Percentiles rank a stretch among this genome's conserved stretches.
phyloP scores from a whole-genome alignment of 1,140 invertebrate species.

The Papilio machaon region DNA sequence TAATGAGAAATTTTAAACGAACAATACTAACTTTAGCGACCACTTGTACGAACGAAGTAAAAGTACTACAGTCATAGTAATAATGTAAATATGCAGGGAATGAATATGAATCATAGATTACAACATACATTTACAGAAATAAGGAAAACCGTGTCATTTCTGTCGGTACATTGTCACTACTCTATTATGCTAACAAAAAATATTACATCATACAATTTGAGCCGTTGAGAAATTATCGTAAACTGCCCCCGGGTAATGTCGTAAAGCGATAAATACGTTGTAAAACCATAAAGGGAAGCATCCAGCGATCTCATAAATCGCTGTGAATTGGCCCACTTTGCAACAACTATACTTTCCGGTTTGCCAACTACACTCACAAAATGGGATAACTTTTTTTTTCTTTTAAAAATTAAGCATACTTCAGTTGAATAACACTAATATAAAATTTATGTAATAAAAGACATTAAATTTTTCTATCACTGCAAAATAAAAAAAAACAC shows the following conservation, averaged over 20 bases:
- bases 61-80: neutral
- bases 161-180: neutral
- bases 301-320: conserved; percentile 72
- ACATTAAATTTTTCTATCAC: neutral
- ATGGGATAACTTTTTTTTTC: neutral
- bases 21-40: neutral
- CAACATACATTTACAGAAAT: neutral
- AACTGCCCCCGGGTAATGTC: conserved; percentile 62
- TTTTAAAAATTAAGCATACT: conserved; percentile 9
- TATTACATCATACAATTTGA: conserved; percentile 36
- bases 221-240: conserved; percentile 62
- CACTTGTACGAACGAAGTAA: neutral
- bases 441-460: neutral
- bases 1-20: neutral
- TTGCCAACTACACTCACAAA: conserved; percentile 35
- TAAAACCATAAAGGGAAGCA: conserved; percentile 77
- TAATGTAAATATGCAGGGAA: neutral
- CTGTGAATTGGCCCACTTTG: conserved; percentile 71
- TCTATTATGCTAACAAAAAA: conserved; percentile 32
- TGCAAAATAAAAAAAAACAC: no score
- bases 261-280: conserved; percentile 78
- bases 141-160: neutral
- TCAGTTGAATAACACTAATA: neutral
- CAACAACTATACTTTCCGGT: conserved; percentile 61
- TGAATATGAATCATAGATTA: neutral